phyloP scores from a whole-genome alignment of 2,888 invertebrate genomes.

The Lepidochrysops patricia region DNA sequence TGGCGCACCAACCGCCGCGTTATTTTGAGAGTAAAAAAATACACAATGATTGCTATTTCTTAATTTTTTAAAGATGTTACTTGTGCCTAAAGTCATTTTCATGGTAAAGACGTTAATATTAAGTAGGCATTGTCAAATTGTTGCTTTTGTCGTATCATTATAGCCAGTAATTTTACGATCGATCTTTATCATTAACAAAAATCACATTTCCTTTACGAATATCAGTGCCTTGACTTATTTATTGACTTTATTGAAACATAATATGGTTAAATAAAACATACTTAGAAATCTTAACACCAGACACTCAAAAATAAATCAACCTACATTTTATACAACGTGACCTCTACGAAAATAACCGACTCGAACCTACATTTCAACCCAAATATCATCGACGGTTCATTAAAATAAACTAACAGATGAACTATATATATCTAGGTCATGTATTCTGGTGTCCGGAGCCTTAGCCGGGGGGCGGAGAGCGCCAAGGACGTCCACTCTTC shows the following conservation, averaged over 20 bases:
- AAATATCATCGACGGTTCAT: conserved; percentile 8
- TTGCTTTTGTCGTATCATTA: too few species aligned
- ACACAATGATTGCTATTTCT: too few species aligned
- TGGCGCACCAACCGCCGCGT: conserved; percentile 17
- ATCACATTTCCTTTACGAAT: too few species aligned
- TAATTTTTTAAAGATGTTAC: too few species aligned
- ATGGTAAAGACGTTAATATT: too few species aligned
- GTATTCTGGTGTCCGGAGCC: conserved; percentile 9
- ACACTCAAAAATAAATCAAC: not conserved
- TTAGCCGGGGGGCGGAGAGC: conserved; percentile 19
- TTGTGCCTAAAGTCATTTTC: too few species aligned
- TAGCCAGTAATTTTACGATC: too few species aligned
- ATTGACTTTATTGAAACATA: not conserved
- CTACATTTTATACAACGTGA: not conserved
- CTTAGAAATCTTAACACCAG: not conserved
- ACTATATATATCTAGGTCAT: conserved; percentile 9
- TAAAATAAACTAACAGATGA: conserved; percentile 8
- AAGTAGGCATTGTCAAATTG: too few species aligned
- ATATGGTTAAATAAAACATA: not conserved
- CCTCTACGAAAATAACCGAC: not conserved
- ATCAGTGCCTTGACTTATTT: too few species aligned
- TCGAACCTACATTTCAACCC: not conserved
- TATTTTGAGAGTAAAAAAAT: conserved; percentile 7
- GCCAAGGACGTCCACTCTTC: conserved; percentile 63
- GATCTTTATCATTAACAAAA: too few species aligned